phyloP scores from a whole-genome alignment of 2,797 vertebrate genomes.

The Paramormyrops hopkinsi region DNA sequence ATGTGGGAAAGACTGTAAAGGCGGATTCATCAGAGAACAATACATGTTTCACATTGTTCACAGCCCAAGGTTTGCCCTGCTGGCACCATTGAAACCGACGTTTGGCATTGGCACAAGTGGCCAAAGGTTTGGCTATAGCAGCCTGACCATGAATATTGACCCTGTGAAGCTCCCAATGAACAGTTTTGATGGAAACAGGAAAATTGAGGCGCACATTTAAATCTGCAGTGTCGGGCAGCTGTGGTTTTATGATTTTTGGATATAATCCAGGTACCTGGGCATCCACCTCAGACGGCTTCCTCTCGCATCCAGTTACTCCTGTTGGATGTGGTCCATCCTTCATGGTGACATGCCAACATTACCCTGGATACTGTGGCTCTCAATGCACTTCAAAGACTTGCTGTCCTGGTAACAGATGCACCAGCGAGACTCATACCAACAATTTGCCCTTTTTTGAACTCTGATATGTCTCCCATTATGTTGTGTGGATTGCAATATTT shows the following conservation, averaged over 20 bases:
- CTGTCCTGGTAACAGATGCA: not conserved
- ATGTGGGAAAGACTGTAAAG: not conserved
- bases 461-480: not conserved
- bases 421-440: not conserved
- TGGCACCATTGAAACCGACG: not conserved
- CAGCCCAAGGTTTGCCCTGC: not conserved
- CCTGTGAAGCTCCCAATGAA: not conserved
- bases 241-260: not conserved
- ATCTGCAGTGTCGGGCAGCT: not conserved
- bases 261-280: not conserved
- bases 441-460: not conserved
- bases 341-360: not conserved
- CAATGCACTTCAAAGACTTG: not conserved
- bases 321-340: not conserved
- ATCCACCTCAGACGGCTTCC: not conserved
- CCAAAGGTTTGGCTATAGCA: not conserved
- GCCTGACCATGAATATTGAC: not conserved
- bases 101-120: not conserved
- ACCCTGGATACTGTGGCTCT: not conserved
- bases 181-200: not conserved
- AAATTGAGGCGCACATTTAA: not conserved
- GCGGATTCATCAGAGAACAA: not conserved
- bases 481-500: not conserved
- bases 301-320: not conserved
- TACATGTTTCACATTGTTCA: not conserved